Evolutionary conservation across 2,888 invertebrate species (phyloP), one percentile per base, ranked within the genome.

Genomic region (Eupeodes latifasciatus): DNA sequence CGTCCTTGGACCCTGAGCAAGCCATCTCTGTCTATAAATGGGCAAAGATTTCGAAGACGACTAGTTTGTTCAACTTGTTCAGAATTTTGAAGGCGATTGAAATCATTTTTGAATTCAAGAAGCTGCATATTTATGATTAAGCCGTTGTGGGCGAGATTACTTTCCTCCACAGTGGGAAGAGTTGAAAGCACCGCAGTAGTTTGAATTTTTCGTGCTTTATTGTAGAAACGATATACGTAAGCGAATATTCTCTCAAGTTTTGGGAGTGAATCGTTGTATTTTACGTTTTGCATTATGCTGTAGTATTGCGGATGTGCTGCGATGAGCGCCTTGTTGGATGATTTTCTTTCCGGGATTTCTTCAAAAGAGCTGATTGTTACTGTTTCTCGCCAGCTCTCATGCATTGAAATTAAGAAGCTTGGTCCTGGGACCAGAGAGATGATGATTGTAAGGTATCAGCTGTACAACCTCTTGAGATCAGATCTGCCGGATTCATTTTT

Each of bases 401-500:
- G 53, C 16, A 53, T 53, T 53, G 53, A 53, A 16, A 6, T 53
- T 14, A 53, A n/a, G 53, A 53, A 53, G n/a, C n/a, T n/a, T n/a
- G 53, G 53, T n/a, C 53, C 53, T 53, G 53, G 7, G n/a, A 61
- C 61, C 61, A 61, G 16, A 61, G 59, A 59, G 34, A 40, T 9
- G 82, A 76, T 16, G 62, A 51, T 44, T 19, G 40, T 14, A 82
- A 47, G 14, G 80, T 82, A 36, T 87, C 59, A 10, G 61, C 62
- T 34, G 75, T 75, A 19, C 75, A 69, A 12, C 87, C 85, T 51
- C 85, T 57, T 11, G 88, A 74, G 12, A 87, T 61, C 1, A 88
- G 49, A 81, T 90, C 88, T 0, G 89, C 89, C 12, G 86, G 81
- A 66, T 90, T 89, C 10, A 72, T 27, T 12, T 78, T 53, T 5